phyloP scores from a whole-genome alignment of 2,113 vertebrate genomes.

The Orycteropus afer region DNA sequence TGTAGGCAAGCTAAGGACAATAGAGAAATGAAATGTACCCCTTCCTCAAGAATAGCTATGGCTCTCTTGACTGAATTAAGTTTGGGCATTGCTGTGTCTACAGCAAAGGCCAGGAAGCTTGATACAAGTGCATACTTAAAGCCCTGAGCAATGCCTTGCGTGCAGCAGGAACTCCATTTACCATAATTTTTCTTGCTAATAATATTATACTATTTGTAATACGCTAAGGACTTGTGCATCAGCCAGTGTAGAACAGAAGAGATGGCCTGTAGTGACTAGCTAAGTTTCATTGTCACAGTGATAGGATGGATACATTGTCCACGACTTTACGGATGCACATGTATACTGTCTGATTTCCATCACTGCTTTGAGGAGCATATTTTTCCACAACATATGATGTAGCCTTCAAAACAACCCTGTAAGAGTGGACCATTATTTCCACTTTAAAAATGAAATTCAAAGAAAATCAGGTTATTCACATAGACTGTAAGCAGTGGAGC shows the following conservation, averaged over 20 bases:
- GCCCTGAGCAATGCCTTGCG: background rate
- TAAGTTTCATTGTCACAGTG: background rate
- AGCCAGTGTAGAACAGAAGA: too few relatives aligned
- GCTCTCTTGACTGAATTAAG: background rate
- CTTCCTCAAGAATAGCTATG: background rate
- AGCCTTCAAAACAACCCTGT: background rate
- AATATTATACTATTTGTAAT: background rate
- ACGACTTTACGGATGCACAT: accelerated
- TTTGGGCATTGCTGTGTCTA: background rate
- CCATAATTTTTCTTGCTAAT: background rate
- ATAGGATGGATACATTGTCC: background rate
- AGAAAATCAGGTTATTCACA: background rate
- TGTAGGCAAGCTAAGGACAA: background rate
- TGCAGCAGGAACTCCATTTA: background rate
- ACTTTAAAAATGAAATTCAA: background rate
- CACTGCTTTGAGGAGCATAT: background rate
- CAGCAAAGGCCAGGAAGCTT: background rate
- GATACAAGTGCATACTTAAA: background rate
- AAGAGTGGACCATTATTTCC: background rate
- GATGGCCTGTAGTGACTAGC: too few relatives aligned
- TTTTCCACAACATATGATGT: background rate
- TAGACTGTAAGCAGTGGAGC: background rate
- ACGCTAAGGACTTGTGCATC: background rate
- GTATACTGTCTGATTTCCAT: background rate
- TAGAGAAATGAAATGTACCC: background rate